Evolutionary conservation across 1,140 invertebrate species (phyloP), one percentile per base, ranked within the genome.

Genomic region (Caenorhabditis latens): DNA sequence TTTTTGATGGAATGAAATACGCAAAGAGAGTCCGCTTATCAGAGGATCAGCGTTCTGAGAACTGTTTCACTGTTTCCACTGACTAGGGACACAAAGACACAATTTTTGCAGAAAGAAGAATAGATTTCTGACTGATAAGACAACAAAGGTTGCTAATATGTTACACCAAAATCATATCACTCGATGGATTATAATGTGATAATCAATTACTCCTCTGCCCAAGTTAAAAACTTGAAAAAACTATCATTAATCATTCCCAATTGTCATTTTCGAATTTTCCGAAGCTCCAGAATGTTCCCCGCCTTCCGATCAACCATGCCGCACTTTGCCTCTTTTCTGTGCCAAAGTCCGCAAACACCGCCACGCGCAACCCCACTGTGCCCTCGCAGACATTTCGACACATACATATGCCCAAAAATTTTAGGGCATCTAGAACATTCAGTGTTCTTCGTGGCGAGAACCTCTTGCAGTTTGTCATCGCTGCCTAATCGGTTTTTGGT

Each of bases 371-470:
- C 0, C 13, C 46, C 46, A 79, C 71, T 53, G 8, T 9, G 6
- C 32, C 9, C 13, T n/a, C n/a, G 19, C n/a, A 79, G 21, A 24
- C 71, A 79, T 79, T 79, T 21, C 71, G 46, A 50, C 43, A 50
- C 11, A 24, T 43, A 24, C 21, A 50, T 32, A 32, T 40, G n/a
- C 67, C 21, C 16, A 71, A 50, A 79, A 79, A 24, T 50, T 79
- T 21, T 67, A 6, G 71, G 71, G 6, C 46, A 53, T 50, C 71
- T 79, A 79, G 71, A 79, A 79, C 71, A 79, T 79, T 79, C 71
- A 46, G n/a, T 14, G 46, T 79, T 79, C 46, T 79, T 79, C 71
- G 71, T 79, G 19, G 71, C 46, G 71, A 79, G 71, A 79, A 79
- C 43, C 71, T 50, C 16, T 19, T n/a, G 46, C 46, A 32, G 43